Evolutionary conservation across 2,888 invertebrate genomes (phyloP), one percentile per base, ranked within the genome.

Genomic region (Nymphalis polychloros): DNA sequence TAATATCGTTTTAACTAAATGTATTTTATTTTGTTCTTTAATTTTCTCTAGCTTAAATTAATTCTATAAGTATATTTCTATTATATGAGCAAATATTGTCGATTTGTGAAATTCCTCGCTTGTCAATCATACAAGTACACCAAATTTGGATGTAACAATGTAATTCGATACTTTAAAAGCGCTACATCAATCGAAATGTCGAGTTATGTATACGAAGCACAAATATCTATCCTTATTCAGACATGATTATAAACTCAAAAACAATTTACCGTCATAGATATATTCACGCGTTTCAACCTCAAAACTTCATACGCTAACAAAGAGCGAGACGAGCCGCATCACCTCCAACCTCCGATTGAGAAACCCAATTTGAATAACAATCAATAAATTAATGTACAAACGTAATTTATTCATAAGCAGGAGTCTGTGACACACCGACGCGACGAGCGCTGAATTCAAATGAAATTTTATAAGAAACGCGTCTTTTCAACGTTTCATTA

Each of bases 281-380:
- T 41, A 76, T 77, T 76, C 71, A 78, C 73, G 79, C 81, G 74
- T 81, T 81, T 78, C 83, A 86, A 85, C 83, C 84, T 87, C 83
- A 87, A 85, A 87, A 84, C 84, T 81, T 82, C 79, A 75, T 68
- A 67, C 31, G 67, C 86, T 84, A 86, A 89, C 75, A 90, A 84
- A 84, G 77, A 81, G 75, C 84, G 84, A 83, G 82, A 84, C 85
- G 84, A 83, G 85, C 79, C 86, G 77, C 86, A 88, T 89, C 89
- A 90, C 88, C 88, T 89, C 87, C 88, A 89, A 90, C 88, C 90
- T 89, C 87, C 87, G 86, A 91, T 92, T 90, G 90, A 91, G 90
- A 90, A 90, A 90, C 89, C 83, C 80, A 88, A 92, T 92, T 92
- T 91, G 89, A 92, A 92, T 92, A 90, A 92, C 92, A 92, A 92